These are phyloP conservation scores for Zalophus californianus DNA, from an alignment of 2,797 vertebrate genomes.

Conservation along the genomic window DNA sequence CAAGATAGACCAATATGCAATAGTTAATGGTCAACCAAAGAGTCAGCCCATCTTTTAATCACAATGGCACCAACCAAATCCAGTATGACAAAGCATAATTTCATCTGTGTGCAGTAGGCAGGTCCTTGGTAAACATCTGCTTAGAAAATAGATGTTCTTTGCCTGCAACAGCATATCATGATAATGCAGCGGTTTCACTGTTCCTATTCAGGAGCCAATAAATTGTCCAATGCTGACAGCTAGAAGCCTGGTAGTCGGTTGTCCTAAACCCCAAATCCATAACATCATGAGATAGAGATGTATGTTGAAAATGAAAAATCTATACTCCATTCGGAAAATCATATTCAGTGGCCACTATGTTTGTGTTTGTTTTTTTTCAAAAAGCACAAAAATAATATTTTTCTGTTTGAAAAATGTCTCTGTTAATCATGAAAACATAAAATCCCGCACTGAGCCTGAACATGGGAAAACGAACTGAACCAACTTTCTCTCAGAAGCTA, in stretches of 20 bases:
- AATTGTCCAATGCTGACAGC: conserved; percentile 58
- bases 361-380: neutral
- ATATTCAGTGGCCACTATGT: conserved; percentile 34
- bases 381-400: conserved; percentile 9
- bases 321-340: conserved; percentile 53
- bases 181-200: neutral
- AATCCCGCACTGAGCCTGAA: neutral
- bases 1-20: neutral
- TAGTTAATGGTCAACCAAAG: neutral
- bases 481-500: neutral
- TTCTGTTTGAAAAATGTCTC: conserved; percentile 61
- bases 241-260: neutral
- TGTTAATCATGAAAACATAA: conserved; percentile 61
- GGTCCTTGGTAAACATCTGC: neutral
- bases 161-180: neutral
- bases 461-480: neutral
- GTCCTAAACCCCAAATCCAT: conserved; percentile 56
- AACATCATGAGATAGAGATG: conserved; percentile 40
- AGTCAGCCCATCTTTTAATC: neutral
- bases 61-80: neutral
- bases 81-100: neutral
- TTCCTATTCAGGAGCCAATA: conserved; percentile 47
- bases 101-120: neutral
- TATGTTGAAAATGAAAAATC: conserved; percentile 49
- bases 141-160: conserved; percentile 22